Conservation (phyloP, 2,113 vertebrate species). For the Zootoca vivipara region DNA sequence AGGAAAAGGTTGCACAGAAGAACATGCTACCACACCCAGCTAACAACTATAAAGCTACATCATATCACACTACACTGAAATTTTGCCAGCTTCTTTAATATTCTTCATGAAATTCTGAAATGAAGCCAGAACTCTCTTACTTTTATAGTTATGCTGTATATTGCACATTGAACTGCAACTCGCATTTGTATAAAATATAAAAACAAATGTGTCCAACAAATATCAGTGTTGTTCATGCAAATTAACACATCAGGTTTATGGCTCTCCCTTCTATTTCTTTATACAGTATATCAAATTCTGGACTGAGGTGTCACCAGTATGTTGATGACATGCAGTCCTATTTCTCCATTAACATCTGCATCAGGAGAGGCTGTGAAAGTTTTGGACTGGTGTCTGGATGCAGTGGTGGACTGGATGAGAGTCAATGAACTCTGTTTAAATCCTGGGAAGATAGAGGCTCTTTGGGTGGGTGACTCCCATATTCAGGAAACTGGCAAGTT, state of each 20-base stretch:
- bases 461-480: too few relatives aligned
- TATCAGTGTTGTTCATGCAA: not conserved
- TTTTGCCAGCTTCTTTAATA: not conserved
- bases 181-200: not conserved
- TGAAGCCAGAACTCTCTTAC: not conserved
- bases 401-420: too few relatives aligned
- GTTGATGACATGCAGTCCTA: too few relatives aligned
- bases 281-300: not conserved
- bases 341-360: too few relatives aligned
- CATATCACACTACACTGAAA: not conserved
- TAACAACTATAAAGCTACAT: not conserved
- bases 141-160: not conserved
- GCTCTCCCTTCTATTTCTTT: not conserved
- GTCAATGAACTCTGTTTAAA: too few relatives aligned
- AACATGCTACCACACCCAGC: not conserved
- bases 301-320: too few relatives aligned
- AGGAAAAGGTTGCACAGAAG: not conserved
- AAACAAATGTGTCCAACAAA: not conserved
- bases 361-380: too few relatives aligned
- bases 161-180: not conserved
- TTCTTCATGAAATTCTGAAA: not conserved
- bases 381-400: too few relatives aligned
- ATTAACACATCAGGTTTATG: not conserved
- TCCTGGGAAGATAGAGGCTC: too few relatives aligned
- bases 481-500: too few relatives aligned